These are phyloP conservation scores for Timema podura DNA, from an alignment of 2,888 invertebrate genomes.

Conservation along the genomic window DNA sequence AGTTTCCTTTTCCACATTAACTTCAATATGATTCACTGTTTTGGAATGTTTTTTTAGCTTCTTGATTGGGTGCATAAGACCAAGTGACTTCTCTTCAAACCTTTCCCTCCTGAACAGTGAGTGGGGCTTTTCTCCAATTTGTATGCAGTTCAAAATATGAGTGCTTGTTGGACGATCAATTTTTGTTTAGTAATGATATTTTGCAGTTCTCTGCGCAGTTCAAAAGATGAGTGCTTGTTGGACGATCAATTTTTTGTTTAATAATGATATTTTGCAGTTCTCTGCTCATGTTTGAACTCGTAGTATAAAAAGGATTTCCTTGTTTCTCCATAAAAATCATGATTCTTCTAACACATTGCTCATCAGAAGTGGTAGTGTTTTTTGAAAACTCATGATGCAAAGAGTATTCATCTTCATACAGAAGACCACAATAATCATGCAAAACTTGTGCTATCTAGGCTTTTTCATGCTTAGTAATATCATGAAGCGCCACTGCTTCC, in stretches of 20 bases:
- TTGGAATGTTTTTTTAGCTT: neutral
- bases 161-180: no score
- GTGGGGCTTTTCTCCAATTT: neutral
- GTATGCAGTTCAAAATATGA: no score
- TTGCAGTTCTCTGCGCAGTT: no score
- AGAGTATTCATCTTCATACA: neutral
- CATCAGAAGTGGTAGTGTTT: no score
- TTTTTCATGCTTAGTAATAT: neutral
- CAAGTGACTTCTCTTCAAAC: constrained; percentile 8
- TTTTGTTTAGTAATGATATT: no score
- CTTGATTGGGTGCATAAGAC: neutral
- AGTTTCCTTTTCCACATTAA: no score
- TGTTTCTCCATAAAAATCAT: no score
- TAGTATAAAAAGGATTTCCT: no score
- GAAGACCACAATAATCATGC: neutral
- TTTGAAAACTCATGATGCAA: constrained; percentile 2
- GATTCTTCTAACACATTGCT: no score
- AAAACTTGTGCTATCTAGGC: neutral
- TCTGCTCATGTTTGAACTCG: no score
- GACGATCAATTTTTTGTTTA: neutral
- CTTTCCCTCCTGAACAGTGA: neutral
- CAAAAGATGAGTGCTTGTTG: no score
- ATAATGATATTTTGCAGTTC: no score
- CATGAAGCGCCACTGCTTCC: neutral
- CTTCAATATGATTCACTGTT: neutral